Conservation (phyloP, 2,797 vertebrate species). For the Etheostoma nigrum region DNA sequence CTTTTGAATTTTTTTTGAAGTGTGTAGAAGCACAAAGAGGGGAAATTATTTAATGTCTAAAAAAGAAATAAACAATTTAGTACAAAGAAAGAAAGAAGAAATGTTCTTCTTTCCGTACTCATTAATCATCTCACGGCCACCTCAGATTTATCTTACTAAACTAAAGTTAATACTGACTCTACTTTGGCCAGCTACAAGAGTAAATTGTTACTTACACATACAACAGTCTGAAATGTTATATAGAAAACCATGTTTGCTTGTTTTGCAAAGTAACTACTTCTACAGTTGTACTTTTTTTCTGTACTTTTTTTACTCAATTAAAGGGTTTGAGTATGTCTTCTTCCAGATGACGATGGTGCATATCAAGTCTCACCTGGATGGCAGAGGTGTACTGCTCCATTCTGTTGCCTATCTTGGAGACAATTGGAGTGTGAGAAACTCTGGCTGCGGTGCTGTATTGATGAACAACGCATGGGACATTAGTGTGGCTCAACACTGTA, state of each 20-base stretch:
- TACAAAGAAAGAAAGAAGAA: background rate
- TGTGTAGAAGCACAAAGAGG: background rate
- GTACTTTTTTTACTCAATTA: background rate
- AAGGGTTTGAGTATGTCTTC: background rate
- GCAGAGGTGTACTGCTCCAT: slow-evolving; percentile 94
- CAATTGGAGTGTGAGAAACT: slow-evolving; percentile 87
- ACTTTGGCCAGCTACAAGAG: background rate
- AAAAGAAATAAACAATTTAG: background rate
- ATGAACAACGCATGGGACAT: slow-evolving; percentile 22
- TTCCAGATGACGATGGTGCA: background rate
- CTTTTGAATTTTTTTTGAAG: background rate
- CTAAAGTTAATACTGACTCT: background rate
- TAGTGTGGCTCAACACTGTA: background rate
- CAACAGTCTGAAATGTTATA: background rate
- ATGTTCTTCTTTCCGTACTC: background rate
- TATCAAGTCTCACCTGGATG: slow-evolving; percentile 87
- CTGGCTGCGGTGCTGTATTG: slow-evolving; percentile 81
- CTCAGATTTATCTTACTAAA: background rate
- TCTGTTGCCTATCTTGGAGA: slow-evolving; percentile 95
- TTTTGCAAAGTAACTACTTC: background rate
- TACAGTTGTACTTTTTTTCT: background rate
- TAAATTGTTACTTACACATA: background rate
- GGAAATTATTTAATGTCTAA: background rate
- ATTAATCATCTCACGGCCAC: background rate
- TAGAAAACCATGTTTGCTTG: background rate